Percentiles rank a stretch among this genome's conserved stretches.
Conservation (phyloP, 2,888 invertebrate genomes). For the Zonitis immaculata region DNA sequence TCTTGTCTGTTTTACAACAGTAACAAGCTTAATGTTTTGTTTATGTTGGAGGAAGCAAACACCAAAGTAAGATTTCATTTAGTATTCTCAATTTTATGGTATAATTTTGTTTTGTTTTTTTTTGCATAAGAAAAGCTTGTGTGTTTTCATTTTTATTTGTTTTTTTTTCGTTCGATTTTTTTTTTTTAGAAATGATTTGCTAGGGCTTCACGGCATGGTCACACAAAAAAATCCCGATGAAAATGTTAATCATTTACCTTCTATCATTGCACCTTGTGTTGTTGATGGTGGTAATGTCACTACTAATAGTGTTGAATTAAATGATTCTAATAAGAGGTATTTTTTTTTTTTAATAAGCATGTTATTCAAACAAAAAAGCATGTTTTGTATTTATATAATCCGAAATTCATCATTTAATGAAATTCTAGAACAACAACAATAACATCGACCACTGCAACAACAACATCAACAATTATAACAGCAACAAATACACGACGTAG, state of each 20-base stretch:
- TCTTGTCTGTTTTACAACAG: constrained; percentile 37
- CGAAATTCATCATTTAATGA: neutral
- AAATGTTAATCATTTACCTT: constrained; percentile 51
- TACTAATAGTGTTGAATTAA: constrained; percentile 30
- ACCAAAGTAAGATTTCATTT: constrained; percentile 40
- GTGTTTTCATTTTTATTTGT: constrained; percentile 6
- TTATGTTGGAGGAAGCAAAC: constrained; percentile 45
- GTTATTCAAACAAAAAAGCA: too few species aligned
- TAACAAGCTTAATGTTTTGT: constrained; percentile 42
- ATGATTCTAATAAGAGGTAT: constrained; percentile 47
- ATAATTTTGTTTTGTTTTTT: constrained; percentile 8
- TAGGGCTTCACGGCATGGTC: constrained; percentile 68
- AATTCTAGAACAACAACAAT: neutral
- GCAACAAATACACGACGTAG: constrained; percentile 65
- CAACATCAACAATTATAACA: constrained; percentile 7
- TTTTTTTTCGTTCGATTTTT: constrained; percentile 15
- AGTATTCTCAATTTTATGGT: neutral
- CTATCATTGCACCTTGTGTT: constrained; percentile 38
- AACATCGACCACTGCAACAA: neutral
- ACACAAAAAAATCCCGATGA: constrained; percentile 67
- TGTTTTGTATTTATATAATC: neutral
- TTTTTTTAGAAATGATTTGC: constrained; percentile 60
- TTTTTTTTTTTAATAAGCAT: too few species aligned
- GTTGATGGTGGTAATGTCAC: constrained; percentile 32
- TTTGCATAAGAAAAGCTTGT: constrained; percentile 9